Evolutionary conservation across 2,797 vertebrate species (phyloP), one percentile per base, ranked within the genome.

Genomic region (Scolopax rusticola): DNA sequence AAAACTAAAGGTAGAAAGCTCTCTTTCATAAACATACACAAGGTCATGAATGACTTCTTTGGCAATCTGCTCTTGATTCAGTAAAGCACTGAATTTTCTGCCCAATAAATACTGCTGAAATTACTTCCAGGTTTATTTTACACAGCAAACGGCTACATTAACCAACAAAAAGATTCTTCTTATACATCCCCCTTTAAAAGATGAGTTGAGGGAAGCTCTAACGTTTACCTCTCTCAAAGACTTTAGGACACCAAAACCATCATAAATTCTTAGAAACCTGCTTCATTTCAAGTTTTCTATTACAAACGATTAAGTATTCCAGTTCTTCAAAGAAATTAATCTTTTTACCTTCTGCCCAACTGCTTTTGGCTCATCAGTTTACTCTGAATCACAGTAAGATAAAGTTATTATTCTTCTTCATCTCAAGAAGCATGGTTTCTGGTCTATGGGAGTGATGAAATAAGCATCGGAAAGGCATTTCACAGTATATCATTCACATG

Each of bases 1-100:
- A 16, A 87, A 91, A 89, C 12, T 50, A 24, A 79, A 89, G 40
- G 89, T 16, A 94, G 36, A 95, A 95, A 90, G 91, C 68, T 79
- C 50, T 75, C 91, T 84, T 91, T 92, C 71, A 93, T 95, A 93
- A 91, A 85, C 3, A 40, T 14, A 76, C 15, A 11, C 17, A 84
- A 9, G 43, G 9, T 83, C 15, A 38, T 89, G 36, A 84, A 95
- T 76, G 3, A 67, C 41, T 89, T 90, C 78, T 91, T 92, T 85
- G 71, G 73, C 30, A 92, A 50, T 38, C 28, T 27, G 21, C 60
- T 77, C 60, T 85, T 75, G 47, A 93, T 81, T 96, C 85, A 93
- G 56, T 90, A 36, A 36, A 82, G 61, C 70, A 60, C 57, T 87
- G 75, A 86, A 48, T 69, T 93, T 95, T 93, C 70, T 23, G 9